These are phyloP conservation scores for Drosophila nannoptera DNA, from an alignment of 1,140 invertebrate genomes.

Conservation along the genomic window DNA sequence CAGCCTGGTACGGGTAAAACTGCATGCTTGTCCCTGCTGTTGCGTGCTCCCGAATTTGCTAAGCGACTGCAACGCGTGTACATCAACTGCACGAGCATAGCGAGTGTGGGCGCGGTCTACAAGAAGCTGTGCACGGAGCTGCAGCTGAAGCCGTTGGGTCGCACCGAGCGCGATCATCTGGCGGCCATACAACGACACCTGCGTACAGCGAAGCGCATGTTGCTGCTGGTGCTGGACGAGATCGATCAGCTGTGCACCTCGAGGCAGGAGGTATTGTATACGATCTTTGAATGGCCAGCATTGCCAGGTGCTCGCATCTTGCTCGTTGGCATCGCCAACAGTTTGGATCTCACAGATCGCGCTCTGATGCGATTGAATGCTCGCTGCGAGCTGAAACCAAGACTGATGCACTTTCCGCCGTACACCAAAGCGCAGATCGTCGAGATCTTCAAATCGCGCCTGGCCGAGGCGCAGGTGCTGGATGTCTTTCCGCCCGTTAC, in stretches of 20 bases:
- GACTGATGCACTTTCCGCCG: conserved; percentile 93
- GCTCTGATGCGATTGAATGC: conserved; percentile 91
- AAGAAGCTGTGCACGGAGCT: conserved; percentile 85
- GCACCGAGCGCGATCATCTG: conserved; percentile 83
- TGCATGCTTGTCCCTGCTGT: conserved; percentile 88
- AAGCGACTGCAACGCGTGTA: conserved; percentile 85
- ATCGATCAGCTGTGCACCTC: conserved; percentile 91
- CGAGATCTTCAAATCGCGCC: conserved; percentile 88
- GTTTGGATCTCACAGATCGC: conserved; percentile 96
- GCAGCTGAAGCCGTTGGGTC: conserved; percentile 80
- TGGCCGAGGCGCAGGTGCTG: conserved; percentile 85
- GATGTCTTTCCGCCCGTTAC: conserved; percentile 89
- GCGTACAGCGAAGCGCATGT: conserved; percentile 84
- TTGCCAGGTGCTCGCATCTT: conserved; percentile 85
- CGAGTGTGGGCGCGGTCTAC: conserved; percentile 86
- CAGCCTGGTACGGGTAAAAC: conserved; percentile 98
- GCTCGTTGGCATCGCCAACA: conserved; percentile 96
- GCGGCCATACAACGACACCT: conserved; percentile 85
- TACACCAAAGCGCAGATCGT: conserved; percentile 94
- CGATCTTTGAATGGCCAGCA: conserved; percentile 95
- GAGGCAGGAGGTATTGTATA: conserved; percentile 93
- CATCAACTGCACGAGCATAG: conserved; percentile 90
- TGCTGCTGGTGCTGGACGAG: conserved; percentile 95
- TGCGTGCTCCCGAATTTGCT: conserved; percentile 82
- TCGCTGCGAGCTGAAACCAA: conserved; percentile 84